Conservation (phyloP, 1,140 invertebrate species). For the Habropoda laboriosa region DNA sequence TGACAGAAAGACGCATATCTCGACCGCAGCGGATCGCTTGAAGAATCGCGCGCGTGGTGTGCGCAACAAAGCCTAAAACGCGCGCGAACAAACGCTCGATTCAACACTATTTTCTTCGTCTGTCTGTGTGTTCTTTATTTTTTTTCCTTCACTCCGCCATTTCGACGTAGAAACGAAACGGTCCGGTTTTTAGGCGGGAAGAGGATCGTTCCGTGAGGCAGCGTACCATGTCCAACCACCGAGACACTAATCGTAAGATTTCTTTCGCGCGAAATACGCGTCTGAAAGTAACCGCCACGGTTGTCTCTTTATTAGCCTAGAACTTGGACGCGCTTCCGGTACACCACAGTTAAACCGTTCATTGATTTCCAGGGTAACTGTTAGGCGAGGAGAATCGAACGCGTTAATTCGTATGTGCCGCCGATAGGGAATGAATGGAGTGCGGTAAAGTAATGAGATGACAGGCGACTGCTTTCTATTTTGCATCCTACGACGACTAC, state of each 20-base stretch:
- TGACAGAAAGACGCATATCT: not conserved
- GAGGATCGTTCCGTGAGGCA: slow-evolving; percentile 20
- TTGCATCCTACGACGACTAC: not conserved
- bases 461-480: not conserved
- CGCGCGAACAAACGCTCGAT: slow-evolving; percentile 10
- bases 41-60: slow-evolving; percentile 15
- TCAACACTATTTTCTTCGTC: not conserved
- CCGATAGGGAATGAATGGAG: not conserved
- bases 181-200: slow-evolving; percentile 19
- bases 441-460: not conserved
- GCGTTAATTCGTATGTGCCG: not conserved
- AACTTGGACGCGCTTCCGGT: not conserved
- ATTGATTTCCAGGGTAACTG: not conserved
- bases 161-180: slow-evolving; percentile 28
- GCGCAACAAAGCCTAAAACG: slow-evolving; percentile 36
- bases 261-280: not conserved
- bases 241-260: slow-evolving; percentile 19
- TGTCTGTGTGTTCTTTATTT: not conserved
- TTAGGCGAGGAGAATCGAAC: not conserved
- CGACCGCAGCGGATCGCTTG: slow-evolving; percentile 37
- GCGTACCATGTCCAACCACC: not conserved
- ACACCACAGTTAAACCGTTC: not conserved
- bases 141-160: not conserved
- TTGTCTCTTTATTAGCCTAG: not conserved
- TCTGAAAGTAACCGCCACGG: not conserved